Base-by-base conservation (phyloP, 2,113 vertebrate species). In the Ammodytes dubius region DNA sequence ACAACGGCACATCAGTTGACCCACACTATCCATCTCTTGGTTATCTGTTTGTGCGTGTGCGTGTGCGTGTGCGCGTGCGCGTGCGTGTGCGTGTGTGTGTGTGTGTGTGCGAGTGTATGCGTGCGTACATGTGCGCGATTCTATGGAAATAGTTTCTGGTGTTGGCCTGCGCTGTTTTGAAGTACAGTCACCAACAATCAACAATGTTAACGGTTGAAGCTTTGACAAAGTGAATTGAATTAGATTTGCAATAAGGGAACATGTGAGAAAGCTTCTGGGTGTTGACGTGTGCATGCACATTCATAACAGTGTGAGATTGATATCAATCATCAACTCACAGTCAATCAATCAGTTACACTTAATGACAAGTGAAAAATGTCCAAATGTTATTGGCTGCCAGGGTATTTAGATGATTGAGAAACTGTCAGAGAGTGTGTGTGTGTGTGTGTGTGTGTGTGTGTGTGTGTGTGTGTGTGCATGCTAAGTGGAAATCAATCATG, bases 1-100 rank as follows among this genome's bases (percentile, higher is more conserved):
- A 6, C 69, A 45, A 37, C 74, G 49, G 42, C 47, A 43, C 60
- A 71, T 72, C 73, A 11, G 27, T 46, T 83, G 69, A 84, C 71
- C 74, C 42, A 1, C 19, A 0, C 7, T 52, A 35, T 60, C 19
- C 42, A 79, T 71, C 81, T 85, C 67, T 63, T 65, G 1, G 39
- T 77, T 70, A 77, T 78, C 69, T 66, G 4, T 54, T 63, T n/a
- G 27, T 27, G 27, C 2, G 27, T 27, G 27, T 27, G 27, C 27
- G 27, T 27, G 27, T 27, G 27, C 27, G 27, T 27, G 27, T n/a
- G n/a, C n/a, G n/a, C n/a, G n/a, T n/a, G n/a, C n/a, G n/a, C 49
- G 49, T 40, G 42, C 42, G 6, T 39, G 8, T 79, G 56, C 50
- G 59, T 54, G n/a, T 35, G 10, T 75, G 12, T 75, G 43, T 60